Conservation (phyloP, 1,140 invertebrate genomes). For the Drosophila subpulchrella region DNA sequence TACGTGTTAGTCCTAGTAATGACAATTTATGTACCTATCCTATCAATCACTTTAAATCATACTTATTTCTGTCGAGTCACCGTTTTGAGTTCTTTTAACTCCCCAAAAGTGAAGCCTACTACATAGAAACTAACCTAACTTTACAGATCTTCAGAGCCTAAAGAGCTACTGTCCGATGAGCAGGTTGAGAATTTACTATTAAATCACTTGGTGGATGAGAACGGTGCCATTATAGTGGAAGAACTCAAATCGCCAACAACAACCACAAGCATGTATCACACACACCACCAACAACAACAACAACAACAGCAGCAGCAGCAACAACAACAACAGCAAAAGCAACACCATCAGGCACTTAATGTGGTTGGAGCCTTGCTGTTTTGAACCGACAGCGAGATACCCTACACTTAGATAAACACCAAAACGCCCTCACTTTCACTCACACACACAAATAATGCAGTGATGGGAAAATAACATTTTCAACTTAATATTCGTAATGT, state of each 20-base stretch:
- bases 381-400: conserved; percentile 29
- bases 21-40: neutral
- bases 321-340: conserved; percentile 49
- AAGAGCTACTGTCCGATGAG: conserved; percentile 83
- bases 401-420: conserved; percentile 17
- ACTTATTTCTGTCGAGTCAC: conserved; percentile 4
- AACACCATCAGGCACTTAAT: conserved; percentile 58
- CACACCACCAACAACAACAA: conserved; percentile 54
- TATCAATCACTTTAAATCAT: neutral
- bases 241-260: conserved; percentile 78
- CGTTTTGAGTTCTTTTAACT: neutral
- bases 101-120: neutral
- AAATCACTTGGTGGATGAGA: conserved; percentile 78
- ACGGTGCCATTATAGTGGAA: conserved; percentile 78
- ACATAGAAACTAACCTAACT: conserved; percentile 47
- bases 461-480: conserved; percentile 21
- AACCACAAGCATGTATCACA: conserved; percentile 58
- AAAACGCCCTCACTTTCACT: neutral
- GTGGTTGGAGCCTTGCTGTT: conserved; percentile 64
- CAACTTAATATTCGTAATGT: neutral
- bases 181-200: conserved; percentile 84
- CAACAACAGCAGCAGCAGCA: conserved; percentile 46
- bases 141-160: conserved; percentile 82
- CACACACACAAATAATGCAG: neutral
- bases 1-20: conserved; percentile 3